These are phyloP conservation scores for Puntigrus tetrazona DNA, from an alignment of 2,113 vertebrate species.

Conservation along the genomic window DNA sequence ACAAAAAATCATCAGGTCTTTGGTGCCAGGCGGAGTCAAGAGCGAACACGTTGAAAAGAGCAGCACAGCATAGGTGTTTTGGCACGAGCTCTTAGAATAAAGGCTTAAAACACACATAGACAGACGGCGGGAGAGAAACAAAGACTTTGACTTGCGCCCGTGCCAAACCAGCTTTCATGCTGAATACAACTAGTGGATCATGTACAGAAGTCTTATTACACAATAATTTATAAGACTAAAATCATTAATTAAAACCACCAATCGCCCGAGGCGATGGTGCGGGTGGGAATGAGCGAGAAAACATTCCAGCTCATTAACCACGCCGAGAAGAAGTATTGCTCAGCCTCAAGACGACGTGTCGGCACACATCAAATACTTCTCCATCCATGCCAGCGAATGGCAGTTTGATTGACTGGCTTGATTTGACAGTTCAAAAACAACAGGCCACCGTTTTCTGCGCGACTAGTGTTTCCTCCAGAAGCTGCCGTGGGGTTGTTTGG, in stretches of 20 bases:
- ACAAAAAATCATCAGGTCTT: constrained; percentile 23
- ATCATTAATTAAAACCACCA: constrained; percentile 47
- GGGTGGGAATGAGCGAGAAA: not conserved
- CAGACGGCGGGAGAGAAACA: not conserved
- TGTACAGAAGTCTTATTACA: constrained; percentile 13
- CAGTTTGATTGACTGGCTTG: constrained; percentile 1
- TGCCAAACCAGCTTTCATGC: constrained; percentile 27
- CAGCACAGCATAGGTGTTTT: constrained; percentile 4
- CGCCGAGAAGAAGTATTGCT: not conserved
- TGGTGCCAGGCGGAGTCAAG: constrained; percentile 29
- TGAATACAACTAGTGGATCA: constrained; percentile 32
- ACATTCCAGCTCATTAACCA: not conserved
- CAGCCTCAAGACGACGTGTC: not conserved
- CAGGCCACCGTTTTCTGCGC: not conserved
- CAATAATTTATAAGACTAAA: not conserved
- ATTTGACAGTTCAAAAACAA: not conserved
- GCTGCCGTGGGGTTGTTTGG: not conserved
- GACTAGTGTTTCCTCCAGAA: not conserved
- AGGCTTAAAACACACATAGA: not conserved
- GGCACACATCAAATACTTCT: not conserved
- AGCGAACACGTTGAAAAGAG: constrained; percentile 50
- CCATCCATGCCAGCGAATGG: not conserved
- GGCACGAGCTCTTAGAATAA: not conserved
- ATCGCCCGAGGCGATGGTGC: constrained; percentile 3
- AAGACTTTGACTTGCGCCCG: constrained; percentile 20